phyloP scores from a whole-genome alignment of 2,888 invertebrate species.

The Resseliella maxima region DNA sequence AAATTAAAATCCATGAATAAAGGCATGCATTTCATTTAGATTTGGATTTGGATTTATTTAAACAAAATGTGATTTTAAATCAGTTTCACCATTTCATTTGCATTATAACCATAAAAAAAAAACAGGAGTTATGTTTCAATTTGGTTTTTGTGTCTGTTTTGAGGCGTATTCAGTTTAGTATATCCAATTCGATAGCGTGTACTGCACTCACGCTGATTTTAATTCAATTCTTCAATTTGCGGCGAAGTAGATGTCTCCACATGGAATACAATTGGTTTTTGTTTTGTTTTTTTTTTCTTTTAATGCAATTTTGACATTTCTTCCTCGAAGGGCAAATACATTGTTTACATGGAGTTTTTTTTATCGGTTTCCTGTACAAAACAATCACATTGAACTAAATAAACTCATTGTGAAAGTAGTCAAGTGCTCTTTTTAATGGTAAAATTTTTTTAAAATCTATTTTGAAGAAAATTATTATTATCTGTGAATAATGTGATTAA shows the following conservation, averaged over 20 bases:
- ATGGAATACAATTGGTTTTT: neutral
- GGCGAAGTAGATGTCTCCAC: constrained; percentile 42
- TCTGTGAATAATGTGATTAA: neutral
- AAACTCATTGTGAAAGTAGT: neutral
- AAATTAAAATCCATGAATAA: too few species aligned
- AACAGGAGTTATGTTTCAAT: neutral
- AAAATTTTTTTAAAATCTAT: neutral
- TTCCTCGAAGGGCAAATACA: neutral
- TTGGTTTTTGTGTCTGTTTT: neutral
- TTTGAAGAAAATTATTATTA: neutral
- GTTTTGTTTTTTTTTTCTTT: too few species aligned
- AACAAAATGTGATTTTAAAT: too few species aligned
- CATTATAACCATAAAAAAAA: neutral
- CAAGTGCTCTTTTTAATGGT: neutral
- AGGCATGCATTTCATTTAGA: too few species aligned
- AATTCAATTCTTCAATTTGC: neutral
- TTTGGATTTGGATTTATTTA: too few species aligned
- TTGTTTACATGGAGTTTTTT: neutral
- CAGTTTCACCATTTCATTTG: too few species aligned
- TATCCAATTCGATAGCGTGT: neutral
- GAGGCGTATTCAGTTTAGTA: neutral
- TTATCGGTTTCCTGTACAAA: neutral
- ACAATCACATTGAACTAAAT: neutral
- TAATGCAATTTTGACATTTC: constrained; percentile 29
- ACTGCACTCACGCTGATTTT: neutral